Evolutionary conservation across 2,797 vertebrate species (phyloP), one percentile per base, ranked within the genome.

Genomic region (Sebastes iracundus): DNA sequence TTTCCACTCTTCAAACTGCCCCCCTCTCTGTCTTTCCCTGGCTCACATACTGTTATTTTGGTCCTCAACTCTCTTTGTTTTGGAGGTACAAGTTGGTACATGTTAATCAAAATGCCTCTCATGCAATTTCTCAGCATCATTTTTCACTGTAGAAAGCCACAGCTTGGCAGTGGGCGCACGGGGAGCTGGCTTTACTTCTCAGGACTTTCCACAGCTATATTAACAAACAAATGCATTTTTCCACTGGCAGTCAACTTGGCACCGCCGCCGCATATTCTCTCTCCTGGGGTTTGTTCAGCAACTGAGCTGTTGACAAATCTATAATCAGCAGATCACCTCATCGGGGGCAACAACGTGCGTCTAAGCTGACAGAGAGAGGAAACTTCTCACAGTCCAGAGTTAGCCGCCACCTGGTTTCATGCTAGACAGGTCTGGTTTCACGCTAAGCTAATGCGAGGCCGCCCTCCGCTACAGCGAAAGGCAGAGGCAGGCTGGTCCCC

Each of bases 161-260:
- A 88, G 88, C 84, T 87, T 92, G 88, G 92, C 86, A 89, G 79
- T 78, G 82, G 85, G 80, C 28, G 35, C 82, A 33, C 66, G 35
- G 33, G 74, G 83, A 82, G 81, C 92, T 90, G 90, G 88, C 89
- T 85, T 87, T 49, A 79, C 81, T 78, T 91, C 82, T 84, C 88
- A 92, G 76, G 79, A 92, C 87, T 94, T 94, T 94, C 90, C 90
- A 92, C 85, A 83, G 88, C 86, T 88, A 84, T 85, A 92, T 90
- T 87, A 92, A 93, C 92, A 94, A 92, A 93, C 91, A 89, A 92
- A 90, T 78, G 79, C 81, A 85, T 92, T 92, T 93, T 94, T 91
- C 90, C 86, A 75, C 79, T 84, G 72, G 88, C 80, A 72, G 74
- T 81, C 82, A 69, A 83, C 86, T 91, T 90, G 93, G 92, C 91